Percentiles rank a stretch among this genome's conserved stretches.
Conservation (phyloP, 2,888 invertebrate genomes). For the Lithodes maja region DNA sequence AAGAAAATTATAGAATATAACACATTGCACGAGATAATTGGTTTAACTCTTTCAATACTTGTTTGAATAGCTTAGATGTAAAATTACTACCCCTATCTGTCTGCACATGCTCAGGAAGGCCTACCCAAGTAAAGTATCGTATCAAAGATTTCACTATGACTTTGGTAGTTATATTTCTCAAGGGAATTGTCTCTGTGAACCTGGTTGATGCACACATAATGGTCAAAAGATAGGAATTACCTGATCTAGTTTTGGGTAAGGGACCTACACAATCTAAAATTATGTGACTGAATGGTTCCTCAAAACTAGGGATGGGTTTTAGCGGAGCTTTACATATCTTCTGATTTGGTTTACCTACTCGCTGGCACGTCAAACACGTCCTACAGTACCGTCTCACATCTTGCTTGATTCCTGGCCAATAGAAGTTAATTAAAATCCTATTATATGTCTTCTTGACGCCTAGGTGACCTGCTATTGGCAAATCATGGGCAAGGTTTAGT, state of each 20-base stretch:
- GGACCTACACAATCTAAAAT: constrained; percentile 27
- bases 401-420: constrained; percentile 5
- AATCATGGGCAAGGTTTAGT: background rate
- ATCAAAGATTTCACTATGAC: constrained; percentile 15
- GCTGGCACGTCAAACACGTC: constrained; percentile 14
- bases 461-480: constrained; percentile 7
- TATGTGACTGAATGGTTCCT: constrained; percentile 2
- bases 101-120: constrained; percentile 16
- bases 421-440: background rate
- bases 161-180: constrained; percentile 14
- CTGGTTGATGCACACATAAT: constrained; percentile 24
- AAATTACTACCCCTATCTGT: constrained; percentile 35
- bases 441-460: background rate
- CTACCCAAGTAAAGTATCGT: constrained; percentile 18
- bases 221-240: constrained; percentile 35
- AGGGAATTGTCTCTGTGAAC: constrained; percentile 26
- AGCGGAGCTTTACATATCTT: background rate
- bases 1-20: no score
- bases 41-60: constrained; percentile 2
- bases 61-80: constrained; percentile 1
- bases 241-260: background rate
- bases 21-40: no score
- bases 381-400: background rate
- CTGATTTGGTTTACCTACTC: constrained; percentile 28
- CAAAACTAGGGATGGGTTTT: background rate